Conservation (phyloP, 2,797 vertebrate genomes). For the Hoplostethus atlanticus region DNA sequence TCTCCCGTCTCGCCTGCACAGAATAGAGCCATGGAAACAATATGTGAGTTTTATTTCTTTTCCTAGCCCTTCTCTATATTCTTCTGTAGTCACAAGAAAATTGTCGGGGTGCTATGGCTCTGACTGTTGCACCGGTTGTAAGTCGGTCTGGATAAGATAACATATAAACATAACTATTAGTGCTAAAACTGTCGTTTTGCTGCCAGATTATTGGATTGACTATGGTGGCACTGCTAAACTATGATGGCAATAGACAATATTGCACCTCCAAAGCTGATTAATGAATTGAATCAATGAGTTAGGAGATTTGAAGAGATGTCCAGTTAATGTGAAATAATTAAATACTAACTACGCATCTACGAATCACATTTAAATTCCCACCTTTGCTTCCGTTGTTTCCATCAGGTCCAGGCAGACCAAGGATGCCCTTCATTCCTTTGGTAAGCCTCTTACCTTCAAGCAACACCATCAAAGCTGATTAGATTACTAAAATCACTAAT, state of each 20-base stretch:
- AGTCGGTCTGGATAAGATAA: no score
- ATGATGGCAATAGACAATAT: not conserved
- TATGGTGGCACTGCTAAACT: not conserved
- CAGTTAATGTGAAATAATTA: not conserved
- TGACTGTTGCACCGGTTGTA: no score
- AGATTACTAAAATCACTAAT: not conserved
- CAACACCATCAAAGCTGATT: slow-evolving; percentile 29
- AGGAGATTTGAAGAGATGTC: not conserved
- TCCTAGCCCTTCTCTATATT: no score
- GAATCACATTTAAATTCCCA: slow-evolving; percentile 28
- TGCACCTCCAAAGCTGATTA: not conserved
- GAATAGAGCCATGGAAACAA: not conserved
- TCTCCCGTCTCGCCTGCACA: slow-evolving; percentile 67
- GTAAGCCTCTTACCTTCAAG: slow-evolving; percentile 53
- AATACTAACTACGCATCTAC: not conserved
- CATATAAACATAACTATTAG: no score
- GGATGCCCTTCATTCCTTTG: slow-evolving; percentile 60
- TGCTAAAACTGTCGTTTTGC: no score
- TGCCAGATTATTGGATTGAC: not conserved
- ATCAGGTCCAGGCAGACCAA: slow-evolving; percentile 55
- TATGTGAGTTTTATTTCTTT: not conserved
- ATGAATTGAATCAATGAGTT: not conserved
- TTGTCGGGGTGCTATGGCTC: no score
- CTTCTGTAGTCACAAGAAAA: no score
- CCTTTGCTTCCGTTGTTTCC: slow-evolving; percentile 71